Evolutionary conservation across 1,140 invertebrate species (phyloP).

Genomic region (Pseudomyrmex gracilis): DNA sequence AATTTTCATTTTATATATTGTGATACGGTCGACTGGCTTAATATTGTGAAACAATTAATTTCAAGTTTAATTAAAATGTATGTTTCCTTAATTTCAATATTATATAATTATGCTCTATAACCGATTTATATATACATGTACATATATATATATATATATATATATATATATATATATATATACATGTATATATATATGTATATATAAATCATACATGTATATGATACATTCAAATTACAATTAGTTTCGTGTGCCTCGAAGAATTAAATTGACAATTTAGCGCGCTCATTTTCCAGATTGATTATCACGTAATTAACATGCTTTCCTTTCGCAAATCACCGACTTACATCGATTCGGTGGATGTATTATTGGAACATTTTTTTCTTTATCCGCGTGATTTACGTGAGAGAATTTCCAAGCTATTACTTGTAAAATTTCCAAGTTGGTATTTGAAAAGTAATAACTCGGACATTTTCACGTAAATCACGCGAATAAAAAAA

Average conservation of each 20-base stretch:
- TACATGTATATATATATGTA: no score
- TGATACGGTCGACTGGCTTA: constrained; percentile 48
- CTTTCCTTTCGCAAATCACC: constrained; percentile 23
- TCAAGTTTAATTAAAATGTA: constrained; percentile 63
- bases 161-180: background rate
- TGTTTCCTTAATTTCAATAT: constrained; percentile 59
- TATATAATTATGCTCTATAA: constrained; percentile 53
- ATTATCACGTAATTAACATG: constrained; percentile 48
- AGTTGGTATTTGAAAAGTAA: no score
- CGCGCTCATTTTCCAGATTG: constrained; percentile 44
- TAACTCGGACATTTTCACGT: no score
- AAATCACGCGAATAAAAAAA: no score
- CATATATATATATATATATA: no score
- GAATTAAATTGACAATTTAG: constrained; percentile 54
- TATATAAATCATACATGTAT: no score
- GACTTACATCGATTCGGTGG: background rate
- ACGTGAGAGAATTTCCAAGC: background rate
- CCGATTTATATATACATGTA: constrained; percentile 31
- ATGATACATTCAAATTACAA: constrained; percentile 46
- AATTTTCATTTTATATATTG: constrained; percentile 32
- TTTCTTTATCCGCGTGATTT: background rate
- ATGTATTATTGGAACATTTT: background rate
- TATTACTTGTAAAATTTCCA: no score
- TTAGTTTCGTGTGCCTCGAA: constrained; percentile 40
- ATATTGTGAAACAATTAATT: constrained; percentile 56